These are phyloP conservation scores for Boleophthalmus pectinirostris DNA, from an alignment of 2,113 vertebrate genomes.

Conservation along the genomic window DNA sequence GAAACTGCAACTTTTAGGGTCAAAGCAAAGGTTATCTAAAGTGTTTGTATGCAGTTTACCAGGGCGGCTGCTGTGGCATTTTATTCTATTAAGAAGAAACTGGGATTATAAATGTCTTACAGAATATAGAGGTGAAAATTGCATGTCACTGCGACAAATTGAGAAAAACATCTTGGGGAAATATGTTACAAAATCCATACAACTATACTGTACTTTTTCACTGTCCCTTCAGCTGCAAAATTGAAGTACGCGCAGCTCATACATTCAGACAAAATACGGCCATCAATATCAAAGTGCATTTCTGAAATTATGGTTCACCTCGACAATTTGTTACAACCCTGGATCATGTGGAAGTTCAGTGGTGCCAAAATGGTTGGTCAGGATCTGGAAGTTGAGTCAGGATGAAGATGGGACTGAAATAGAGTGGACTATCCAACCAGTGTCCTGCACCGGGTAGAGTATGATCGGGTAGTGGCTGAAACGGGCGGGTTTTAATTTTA, in stretches of 20 bases:
- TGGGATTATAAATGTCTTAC: neutral
- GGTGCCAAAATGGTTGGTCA: neutral
- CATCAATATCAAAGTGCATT: neutral
- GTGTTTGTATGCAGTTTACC: constrained; percentile 8
- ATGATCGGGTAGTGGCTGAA: too few species aligned
- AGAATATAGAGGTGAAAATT: neutral
- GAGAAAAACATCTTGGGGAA: neutral
- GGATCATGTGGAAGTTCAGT: neutral
- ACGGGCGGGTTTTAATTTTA: too few species aligned
- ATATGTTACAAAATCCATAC: neutral
- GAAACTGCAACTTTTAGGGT: constrained; percentile 18
- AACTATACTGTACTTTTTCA: neutral
- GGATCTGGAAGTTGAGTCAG: too few species aligned
- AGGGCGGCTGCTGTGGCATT: neutral
- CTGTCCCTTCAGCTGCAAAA: neutral
- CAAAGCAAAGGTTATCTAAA: constrained; percentile 29
- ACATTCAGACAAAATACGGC: neutral
- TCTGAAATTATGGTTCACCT: neutral
- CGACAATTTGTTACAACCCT: neutral
- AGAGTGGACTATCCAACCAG: too few species aligned
- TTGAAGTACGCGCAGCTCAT: neutral
- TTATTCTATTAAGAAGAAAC: neutral
- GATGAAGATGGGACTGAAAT: too few species aligned
- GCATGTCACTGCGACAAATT: neutral
- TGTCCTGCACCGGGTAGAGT: too few species aligned